phyloP scores from a whole-genome alignment of 2,113 vertebrate genomes.

The Rhynchopsitta pachyrhyncha region DNA sequence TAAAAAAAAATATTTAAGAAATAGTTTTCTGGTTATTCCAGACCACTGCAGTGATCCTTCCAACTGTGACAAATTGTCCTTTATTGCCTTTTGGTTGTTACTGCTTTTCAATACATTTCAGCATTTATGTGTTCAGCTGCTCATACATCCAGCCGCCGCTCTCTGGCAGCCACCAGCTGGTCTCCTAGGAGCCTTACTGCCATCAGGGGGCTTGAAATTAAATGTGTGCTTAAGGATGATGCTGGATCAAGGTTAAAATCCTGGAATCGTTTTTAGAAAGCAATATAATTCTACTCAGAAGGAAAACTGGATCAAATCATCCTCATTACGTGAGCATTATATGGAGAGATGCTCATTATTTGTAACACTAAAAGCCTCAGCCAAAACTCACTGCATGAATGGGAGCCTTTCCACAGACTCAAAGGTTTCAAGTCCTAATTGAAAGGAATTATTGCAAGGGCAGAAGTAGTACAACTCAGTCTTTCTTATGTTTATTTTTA shows the following conservation, averaged over 20 bases:
- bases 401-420: background rate
- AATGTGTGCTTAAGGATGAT: accelerated
- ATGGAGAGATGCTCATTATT: accelerated
- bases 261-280: background rate
- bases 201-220: background rate
- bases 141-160: accelerated
- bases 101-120: background rate
- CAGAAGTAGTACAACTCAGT: background rate
- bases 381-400: background rate
- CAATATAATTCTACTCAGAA: background rate
- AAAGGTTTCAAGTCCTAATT: background rate
- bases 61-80: background rate
- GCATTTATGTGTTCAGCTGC: background rate
- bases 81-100: background rate
- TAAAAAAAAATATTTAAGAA: background rate
- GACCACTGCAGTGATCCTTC: background rate
- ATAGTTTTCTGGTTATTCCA: background rate
- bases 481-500: background rate
- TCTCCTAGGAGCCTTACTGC: background rate
- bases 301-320: background rate
- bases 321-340: background rate
- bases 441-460: background rate
- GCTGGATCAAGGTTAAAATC: background rate
- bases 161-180: accelerated
- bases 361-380: background rate